Conservation (phyloP, 2,888 invertebrate genomes). For the Leucozona laternaria region DNA sequence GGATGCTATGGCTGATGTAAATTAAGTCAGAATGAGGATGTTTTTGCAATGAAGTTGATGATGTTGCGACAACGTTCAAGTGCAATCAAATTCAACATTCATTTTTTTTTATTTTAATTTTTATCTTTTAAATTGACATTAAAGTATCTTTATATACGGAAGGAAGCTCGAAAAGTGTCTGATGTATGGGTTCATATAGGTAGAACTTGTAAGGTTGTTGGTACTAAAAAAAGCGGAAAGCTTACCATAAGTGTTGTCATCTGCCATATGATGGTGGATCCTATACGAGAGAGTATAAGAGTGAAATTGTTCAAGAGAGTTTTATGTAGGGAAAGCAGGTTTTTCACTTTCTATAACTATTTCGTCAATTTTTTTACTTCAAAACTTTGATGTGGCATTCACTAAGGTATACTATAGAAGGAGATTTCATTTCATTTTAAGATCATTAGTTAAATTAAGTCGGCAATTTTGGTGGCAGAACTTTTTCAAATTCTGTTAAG, state of each 20-base stretch:
- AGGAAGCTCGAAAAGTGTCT: slow-evolving; percentile 22
- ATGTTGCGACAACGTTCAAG: slow-evolving; percentile 75
- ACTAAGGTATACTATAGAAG: slow-evolving; percentile 25
- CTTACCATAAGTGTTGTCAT: slow-evolving; percentile 67
- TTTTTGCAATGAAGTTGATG: slow-evolving; percentile 74
- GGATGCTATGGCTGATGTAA: slow-evolving; percentile 62
- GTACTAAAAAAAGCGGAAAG: slow-evolving; percentile 40
- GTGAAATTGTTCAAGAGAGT: slow-evolving; percentile 11
- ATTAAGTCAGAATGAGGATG: slow-evolving; percentile 75
- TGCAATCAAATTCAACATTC: slow-evolving; percentile 75
- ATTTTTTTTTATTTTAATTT: neutral
- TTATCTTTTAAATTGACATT: slow-evolving; percentile 66
- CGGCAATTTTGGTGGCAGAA: neutral
- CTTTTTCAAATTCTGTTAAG: neutral
- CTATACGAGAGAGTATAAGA: neutral
- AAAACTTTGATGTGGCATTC: slow-evolving; percentile 56
- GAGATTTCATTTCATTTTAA: slow-evolving; percentile 30
- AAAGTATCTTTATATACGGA: slow-evolving; percentile 65
- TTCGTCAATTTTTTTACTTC: neutral
- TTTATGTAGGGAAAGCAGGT: slow-evolving; percentile 19
- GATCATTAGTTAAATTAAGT: slow-evolving; percentile 20
- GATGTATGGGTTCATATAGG: neutral
- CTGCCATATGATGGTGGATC: slow-evolving; percentile 43
- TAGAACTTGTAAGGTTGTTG: slow-evolving; percentile 5
- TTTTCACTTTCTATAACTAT: neutral